phyloP scores from a whole-genome alignment of 2,113 vertebrate genomes.

The Ceratotherium simum region DNA sequence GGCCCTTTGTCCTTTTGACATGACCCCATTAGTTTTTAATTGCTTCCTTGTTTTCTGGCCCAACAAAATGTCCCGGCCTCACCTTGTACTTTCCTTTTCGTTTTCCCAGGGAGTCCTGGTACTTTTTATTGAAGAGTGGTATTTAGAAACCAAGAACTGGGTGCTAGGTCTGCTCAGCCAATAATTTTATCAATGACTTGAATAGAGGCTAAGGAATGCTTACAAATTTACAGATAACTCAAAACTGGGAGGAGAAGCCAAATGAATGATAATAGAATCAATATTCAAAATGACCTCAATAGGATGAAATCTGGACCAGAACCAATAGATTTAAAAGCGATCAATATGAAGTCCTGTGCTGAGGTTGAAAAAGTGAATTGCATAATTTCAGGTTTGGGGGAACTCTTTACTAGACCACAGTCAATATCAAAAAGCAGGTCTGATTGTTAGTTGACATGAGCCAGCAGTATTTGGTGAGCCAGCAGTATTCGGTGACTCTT shows the following conservation, averaged over 20 bases:
- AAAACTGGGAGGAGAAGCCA: not conserved
- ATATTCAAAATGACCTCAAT: slow-evolving; percentile 13
- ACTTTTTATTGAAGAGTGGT: not conserved
- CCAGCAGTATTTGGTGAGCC: not conserved
- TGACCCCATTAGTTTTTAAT: not conserved
- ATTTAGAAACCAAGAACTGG: slow-evolving; percentile 5
- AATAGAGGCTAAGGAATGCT: slow-evolving; percentile 27
- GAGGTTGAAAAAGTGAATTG: not conserved
- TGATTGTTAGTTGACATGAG: not conserved
- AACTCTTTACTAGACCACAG: not conserved
- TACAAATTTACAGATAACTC: slow-evolving; percentile 2
- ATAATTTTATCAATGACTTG: slow-evolving; percentile 19
- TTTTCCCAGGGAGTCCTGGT: not conserved
- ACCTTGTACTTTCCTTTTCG: not conserved
- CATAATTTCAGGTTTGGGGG: not conserved
- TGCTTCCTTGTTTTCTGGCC: not conserved
- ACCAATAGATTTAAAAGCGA: slow-evolving; percentile 22
- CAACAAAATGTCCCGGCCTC: not conserved
- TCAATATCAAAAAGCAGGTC: not conserved
- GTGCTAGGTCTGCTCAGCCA: not conserved
- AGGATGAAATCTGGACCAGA: slow-evolving; percentile 10
- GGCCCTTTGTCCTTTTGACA: not conserved
- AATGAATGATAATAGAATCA: not conserved
- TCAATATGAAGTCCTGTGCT: not conserved
- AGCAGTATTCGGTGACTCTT: not conserved